These are phyloP conservation scores for Phthorimaea operculella DNA, from an alignment of 1,140 invertebrate species.

Conservation along the genomic window DNA sequence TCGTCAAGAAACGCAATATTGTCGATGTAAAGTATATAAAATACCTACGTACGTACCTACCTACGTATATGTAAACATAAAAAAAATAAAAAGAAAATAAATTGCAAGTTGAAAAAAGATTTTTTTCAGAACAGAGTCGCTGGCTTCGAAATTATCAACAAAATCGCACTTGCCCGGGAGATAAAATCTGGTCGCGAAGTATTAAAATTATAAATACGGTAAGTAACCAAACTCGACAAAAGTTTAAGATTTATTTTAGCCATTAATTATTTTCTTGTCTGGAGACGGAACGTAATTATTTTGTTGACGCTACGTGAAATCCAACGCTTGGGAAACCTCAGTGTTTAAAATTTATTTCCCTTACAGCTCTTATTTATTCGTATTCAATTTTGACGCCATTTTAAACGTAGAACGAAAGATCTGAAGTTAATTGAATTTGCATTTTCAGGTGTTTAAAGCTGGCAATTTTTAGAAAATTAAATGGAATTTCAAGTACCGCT, in stretches of 20 bases:
- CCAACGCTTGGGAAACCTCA: slow-evolving; percentile 31
- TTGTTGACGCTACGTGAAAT: slow-evolving; percentile 47
- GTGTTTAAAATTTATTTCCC: slow-evolving; percentile 33
- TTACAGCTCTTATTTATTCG: slow-evolving; percentile 4
- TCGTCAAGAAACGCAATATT: too few relatives aligned
- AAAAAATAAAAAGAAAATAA: too few relatives aligned
- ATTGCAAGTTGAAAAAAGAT: too few relatives aligned
- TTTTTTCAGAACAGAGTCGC: too few relatives aligned
- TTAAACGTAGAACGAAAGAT: background rate
- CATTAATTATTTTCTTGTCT: slow-evolving; percentile 49
- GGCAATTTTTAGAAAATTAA: too few relatives aligned
- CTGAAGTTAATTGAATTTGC: background rate
- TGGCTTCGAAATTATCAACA: background rate
- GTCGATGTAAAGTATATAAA: too few relatives aligned
- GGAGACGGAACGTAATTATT: slow-evolving; percentile 52
- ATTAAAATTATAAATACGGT: slow-evolving; percentile 45
- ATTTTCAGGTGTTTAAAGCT: background rate
- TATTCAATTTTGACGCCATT: slow-evolving; percentile 10
- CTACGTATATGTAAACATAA: too few relatives aligned
- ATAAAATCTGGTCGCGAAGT: slow-evolving; percentile 25
- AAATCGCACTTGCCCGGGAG: background rate
- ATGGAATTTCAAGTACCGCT: too few relatives aligned
- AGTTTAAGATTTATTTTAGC: slow-evolving; percentile 49
- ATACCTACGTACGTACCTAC: too few relatives aligned
- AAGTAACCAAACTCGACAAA: slow-evolving; percentile 45